Evolutionary conservation across 2,113 vertebrate genomes (phyloP).

Genomic region (Synchiropus splendidus): DNA sequence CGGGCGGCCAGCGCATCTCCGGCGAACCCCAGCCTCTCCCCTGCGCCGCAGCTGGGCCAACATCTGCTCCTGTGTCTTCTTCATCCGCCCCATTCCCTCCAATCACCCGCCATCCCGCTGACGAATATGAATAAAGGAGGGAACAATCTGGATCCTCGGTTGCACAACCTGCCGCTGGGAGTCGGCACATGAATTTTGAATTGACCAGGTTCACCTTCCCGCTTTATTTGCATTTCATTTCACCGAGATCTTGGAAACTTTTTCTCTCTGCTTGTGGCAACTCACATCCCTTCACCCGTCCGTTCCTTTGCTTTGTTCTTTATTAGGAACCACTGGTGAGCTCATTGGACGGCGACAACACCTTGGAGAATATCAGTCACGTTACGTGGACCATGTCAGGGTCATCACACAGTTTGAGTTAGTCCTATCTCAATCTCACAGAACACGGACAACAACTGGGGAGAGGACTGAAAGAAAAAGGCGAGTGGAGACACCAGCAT

Average conservation of each 20-base stretch:
- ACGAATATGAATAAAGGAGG: conserved; percentile 75
- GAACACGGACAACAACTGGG: too few species aligned
- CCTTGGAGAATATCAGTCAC: too few species aligned
- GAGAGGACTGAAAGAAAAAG: too few species aligned
- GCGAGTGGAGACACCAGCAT: too few species aligned
- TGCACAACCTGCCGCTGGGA: conserved; percentile 54
- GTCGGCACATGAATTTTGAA: conserved; percentile 53
- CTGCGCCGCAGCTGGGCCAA: conserved; percentile 70
- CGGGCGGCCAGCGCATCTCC: conserved; percentile 1
- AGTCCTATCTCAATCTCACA: too few species aligned
- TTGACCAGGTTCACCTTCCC: conserved; percentile 25
- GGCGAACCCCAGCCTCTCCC: conserved; percentile 35
- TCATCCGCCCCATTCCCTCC: conserved; percentile 77
- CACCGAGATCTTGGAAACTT: not conserved
- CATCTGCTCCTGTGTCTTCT: conserved; percentile 82
- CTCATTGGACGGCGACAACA: too few species aligned
- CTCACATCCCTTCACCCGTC: too few species aligned
- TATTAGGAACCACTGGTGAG: too few species aligned
- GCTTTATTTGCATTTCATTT: not conserved
- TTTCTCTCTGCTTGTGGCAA: too few species aligned
- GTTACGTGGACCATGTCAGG: too few species aligned
- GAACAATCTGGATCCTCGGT: conserved; percentile 67
- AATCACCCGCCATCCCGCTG: conserved; percentile 76
- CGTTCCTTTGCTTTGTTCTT: too few species aligned
- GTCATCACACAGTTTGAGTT: too few species aligned